phyloP scores from a whole-genome alignment of 2,113 vertebrate genomes.

The Mola mola region DNA sequence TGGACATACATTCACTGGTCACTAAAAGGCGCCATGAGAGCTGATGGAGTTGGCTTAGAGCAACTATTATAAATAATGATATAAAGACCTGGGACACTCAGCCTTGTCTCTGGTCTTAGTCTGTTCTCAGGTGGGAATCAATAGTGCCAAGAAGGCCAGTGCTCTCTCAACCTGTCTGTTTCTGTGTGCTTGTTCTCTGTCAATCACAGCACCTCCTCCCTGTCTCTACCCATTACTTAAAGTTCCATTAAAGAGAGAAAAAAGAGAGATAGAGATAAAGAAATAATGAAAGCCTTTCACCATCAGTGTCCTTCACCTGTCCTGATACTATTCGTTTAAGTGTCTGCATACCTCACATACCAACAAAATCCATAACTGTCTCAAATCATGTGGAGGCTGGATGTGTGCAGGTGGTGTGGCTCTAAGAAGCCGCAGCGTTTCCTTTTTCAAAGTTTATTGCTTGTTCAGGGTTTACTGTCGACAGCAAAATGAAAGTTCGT shows the following conservation, averaged over 20 bases:
- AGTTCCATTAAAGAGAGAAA: constrained; percentile 18
- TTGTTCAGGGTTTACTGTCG: constrained; percentile 19
- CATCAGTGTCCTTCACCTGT: constrained; percentile 25
- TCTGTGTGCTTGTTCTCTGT: not conserved
- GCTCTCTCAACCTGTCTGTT: too few relatives aligned
- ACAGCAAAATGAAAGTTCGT: constrained; percentile 25
- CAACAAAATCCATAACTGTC: constrained; percentile 8
- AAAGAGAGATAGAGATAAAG: too few relatives aligned
- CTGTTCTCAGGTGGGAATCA: too few relatives aligned
- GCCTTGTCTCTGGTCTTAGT: too few relatives aligned
- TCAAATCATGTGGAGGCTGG: not conserved
- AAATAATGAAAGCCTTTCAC: constrained; percentile 2
- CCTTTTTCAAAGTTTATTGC: constrained; percentile 10
- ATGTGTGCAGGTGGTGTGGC: constrained; percentile 15
- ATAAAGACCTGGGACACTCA: too few relatives aligned
- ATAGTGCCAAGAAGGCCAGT: too few relatives aligned
- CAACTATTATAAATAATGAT: too few relatives aligned
- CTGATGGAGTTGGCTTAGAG: too few relatives aligned
- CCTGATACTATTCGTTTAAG: constrained; percentile 27
- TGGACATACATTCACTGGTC: too few relatives aligned
- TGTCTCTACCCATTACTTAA: not conserved
- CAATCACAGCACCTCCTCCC: not conserved
- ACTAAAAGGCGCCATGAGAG: too few relatives aligned
- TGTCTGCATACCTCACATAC: not conserved
- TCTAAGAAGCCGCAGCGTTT: not conserved